These are phyloP conservation scores for Pagetopsis macropterus DNA, from an alignment of 2,797 vertebrate genomes.

Conservation along the genomic window DNA sequence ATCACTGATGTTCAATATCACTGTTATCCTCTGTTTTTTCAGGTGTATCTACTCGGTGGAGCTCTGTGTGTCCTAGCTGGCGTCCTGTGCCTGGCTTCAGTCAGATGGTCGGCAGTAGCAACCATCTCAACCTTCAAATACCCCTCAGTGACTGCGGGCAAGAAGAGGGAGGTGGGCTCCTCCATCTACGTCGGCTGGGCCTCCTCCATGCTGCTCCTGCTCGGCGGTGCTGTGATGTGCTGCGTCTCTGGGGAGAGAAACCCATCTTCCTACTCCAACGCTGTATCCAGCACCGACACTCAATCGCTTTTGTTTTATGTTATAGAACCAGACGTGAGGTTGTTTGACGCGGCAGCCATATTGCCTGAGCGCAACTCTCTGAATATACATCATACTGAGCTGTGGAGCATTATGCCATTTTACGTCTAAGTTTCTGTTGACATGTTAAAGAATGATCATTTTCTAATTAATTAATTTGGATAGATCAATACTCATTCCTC, in stretches of 20 bases:
- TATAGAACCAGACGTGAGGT: neutral
- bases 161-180: constrained; percentile 59
- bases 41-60: constrained; percentile 48
- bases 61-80: constrained; percentile 42
- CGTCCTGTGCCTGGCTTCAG: constrained; percentile 53
- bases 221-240: constrained; percentile 44
- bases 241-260: constrained; percentile 27
- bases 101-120: constrained; percentile 54
- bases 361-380: constrained; percentile 7
- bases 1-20: neutral
- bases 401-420: neutral
- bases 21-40: neutral
- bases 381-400: neutral
- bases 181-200: constrained; percentile 49
- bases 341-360: neutral
- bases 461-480: neutral
- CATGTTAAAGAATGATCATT: neutral
- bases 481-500: neutral
- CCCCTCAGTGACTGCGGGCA: constrained; percentile 15
- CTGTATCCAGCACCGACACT: constrained; percentile 15
- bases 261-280: constrained; percentile 1
- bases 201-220: constrained; percentile 44
- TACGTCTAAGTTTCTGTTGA: neutral
- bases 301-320: constrained; percentile 4
- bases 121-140: constrained; percentile 41